Base-by-base conservation (phyloP, 2,888 invertebrate species). In the Aphodius granarius region DNA sequence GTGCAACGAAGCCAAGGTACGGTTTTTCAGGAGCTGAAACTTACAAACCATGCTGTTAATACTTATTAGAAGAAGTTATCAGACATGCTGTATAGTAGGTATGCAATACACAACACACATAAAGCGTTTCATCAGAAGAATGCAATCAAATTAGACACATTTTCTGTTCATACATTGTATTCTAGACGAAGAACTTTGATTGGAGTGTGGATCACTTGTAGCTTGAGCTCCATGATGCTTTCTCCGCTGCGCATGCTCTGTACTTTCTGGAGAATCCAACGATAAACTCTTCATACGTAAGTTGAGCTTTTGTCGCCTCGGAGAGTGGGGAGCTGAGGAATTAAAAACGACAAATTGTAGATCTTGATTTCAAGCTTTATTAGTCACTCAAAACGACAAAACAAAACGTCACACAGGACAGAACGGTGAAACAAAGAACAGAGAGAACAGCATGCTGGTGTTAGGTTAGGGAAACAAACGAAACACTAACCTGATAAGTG, bases 211-310 rank as follows among this genome's bases (percentile, higher is more conserved):
- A 80, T 87, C 87, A 77, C 86, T 86, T 71, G 86, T 83, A 66
- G 85, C 80, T 73, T 84, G 84, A 16, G 82, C 84, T 71, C 85
- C 86, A 75, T 86, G 86, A 76, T 86, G 92, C 73, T 94, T 91
- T 66, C 95, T 91, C 83, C 95, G 90, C 83, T 94, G 92, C 63
- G 91, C 92, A 85, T 94, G 93, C 86, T 96, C 96, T 78, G 95
- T 93, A 83, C 95, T 95, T 88, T 98, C 98, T 79, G 97, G 97
- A 43, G 97, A 97, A 88, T 98, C 98, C 92, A 98, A 89, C 78
- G 97, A 98, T 84, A 98, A 92, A 87, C 97, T 97, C 92, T 98
- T 98, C 98, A 98, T 98, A 87, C 97, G 93, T 88, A 97, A 93
- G 90, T 97, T 97, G 89, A 98, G 91, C 90, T 97, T 96, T 91